A percentile compares a stretch with the other conserved stretches of the same genome.
Evolutionary conservation across 2,888 invertebrate species (phyloP).

Genomic region (Crocallis elinguaria): DNA sequence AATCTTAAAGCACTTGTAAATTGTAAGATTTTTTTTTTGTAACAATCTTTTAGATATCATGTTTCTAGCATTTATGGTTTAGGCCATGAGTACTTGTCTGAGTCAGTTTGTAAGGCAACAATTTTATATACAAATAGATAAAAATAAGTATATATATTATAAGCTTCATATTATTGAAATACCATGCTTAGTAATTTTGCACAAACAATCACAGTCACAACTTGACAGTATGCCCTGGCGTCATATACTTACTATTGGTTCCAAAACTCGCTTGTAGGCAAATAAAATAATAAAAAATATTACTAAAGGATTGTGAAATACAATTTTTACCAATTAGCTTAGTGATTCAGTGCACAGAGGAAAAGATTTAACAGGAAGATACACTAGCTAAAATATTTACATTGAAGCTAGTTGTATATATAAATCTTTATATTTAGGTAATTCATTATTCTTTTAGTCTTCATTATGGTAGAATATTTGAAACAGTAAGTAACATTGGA

Average conservation of each 20-base stretch:
- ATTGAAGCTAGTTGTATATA: neutral
- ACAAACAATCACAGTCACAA: constrained; percentile 39
- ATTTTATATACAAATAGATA: too few species aligned
- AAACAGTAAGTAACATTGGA: too few species aligned
- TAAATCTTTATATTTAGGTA: too few species aligned
- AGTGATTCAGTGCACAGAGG: neutral
- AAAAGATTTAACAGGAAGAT: neutral
- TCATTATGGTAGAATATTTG: too few species aligned
- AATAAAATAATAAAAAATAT: constrained; percentile 58
- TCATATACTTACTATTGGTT: constrained; percentile 74
- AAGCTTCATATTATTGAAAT: constrained; percentile 4
- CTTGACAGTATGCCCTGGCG: constrained; percentile 36
- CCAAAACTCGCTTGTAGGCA: constrained; percentile 81
- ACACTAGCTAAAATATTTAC: neutral
- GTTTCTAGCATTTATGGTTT: too few species aligned
- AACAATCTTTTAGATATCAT: too few species aligned
- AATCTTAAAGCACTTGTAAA: too few species aligned
- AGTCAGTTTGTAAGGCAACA: too few species aligned
- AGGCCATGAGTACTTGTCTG: too few species aligned
- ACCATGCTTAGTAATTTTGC: neutral
- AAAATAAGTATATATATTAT: too few species aligned
- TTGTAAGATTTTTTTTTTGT: too few species aligned
- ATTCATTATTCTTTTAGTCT: too few species aligned
- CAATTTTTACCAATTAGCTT: neutral
- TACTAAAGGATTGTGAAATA: constrained; percentile 17